A percentile compares a stretch with the other conserved stretches of the same genome.
These are phyloP conservation scores for Muraenolepis orangiensis DNA, from an alignment of 2,797 vertebrate species.

Conservation along the genomic window DNA sequence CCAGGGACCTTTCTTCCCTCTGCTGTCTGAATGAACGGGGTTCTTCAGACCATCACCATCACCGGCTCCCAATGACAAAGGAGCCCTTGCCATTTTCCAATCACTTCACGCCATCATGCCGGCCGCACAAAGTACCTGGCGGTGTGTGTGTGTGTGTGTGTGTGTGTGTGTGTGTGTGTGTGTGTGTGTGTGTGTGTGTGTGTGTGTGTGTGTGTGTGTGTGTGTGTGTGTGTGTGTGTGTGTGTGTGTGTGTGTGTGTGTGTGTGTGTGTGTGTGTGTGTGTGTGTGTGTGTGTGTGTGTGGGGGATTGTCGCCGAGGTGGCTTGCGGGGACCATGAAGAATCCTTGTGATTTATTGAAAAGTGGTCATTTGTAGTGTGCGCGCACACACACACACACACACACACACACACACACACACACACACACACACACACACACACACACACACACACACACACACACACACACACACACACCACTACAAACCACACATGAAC, in stretches of 20 bases:
- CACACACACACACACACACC: not conserved
- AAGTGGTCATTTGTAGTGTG: not conserved
- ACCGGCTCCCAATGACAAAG: slow-evolving; percentile 25
- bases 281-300: too few species aligned
- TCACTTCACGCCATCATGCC: slow-evolving; percentile 17
- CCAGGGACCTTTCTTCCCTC: slow-evolving; percentile 33
- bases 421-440: slow-evolving; percentile 4
- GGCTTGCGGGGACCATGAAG: not conserved
- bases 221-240: not conserved
- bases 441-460: not conserved
- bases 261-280: not conserved
- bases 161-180: slow-evolving; percentile 6
- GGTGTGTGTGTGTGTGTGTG: slow-evolving; percentile 6
- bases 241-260: not conserved
- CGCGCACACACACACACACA: too few species aligned
- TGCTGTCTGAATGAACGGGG: not conserved
- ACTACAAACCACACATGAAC: too few species aligned
- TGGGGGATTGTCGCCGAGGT: not conserved
- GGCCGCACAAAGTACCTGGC: slow-evolving; percentile 14
- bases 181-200: not conserved
- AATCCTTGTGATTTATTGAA: not conserved
- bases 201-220: not conserved
- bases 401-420: too few species aligned
- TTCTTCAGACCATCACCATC: slow-evolving; percentile 16
- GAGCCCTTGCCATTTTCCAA: slow-evolving; percentile 43